Evolutionary conservation across 2,113 vertebrate species (phyloP), one percentile per base, ranked within the genome.

Genomic region (Lichenostomus cassidix): DNA sequence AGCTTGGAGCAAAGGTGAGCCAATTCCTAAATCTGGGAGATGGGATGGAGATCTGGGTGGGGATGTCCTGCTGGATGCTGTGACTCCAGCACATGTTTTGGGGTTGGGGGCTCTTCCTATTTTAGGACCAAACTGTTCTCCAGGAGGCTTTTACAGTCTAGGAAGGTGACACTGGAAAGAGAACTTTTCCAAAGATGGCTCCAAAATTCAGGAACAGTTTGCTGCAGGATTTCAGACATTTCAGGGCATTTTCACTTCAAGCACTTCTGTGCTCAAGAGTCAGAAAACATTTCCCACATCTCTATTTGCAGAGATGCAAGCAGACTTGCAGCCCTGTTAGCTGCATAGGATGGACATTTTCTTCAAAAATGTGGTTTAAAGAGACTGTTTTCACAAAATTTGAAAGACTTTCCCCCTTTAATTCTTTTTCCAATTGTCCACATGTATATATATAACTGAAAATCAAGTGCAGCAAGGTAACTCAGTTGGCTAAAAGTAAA

Each of bases 1-100:
- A 73, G 28, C 6, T 60, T 0, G 75, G 76, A 7, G 29, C 82
- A 14, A 94, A 98, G 98, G 99, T 99, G 73, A 96, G 88, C 5
- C 3, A 5, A 2, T 13, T 42, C 18, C 23, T 39, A 3, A 16
- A 10, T 1, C 7, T 15, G 33, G 19, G 49, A 19, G 33, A 4
- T 10, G 50, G 23, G 6, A 13, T 6, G 5, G 8, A n/a, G 35
- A 12, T 20, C 28, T 2, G 9, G 35, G 6, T 33, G 46, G 50
- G 25, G 41, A 20, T 1, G 29, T 33, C 55, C 46, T 37, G 79
- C 64, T 50, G 64, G 41, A 3, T 8, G 9, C n/a, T 2, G 15
- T 1, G 4, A 17, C 28, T 47, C 55, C 0, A 1, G 44, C 10
- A 5, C 12, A 9, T 7, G 29, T 35, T 31, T 14, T 27, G 55